Percentiles rank a stretch among this genome's conserved stretches.
These are phyloP conservation scores for Oligia latruncula DNA, from an alignment of 2,888 invertebrate genomes.

Conservation along the genomic window DNA sequence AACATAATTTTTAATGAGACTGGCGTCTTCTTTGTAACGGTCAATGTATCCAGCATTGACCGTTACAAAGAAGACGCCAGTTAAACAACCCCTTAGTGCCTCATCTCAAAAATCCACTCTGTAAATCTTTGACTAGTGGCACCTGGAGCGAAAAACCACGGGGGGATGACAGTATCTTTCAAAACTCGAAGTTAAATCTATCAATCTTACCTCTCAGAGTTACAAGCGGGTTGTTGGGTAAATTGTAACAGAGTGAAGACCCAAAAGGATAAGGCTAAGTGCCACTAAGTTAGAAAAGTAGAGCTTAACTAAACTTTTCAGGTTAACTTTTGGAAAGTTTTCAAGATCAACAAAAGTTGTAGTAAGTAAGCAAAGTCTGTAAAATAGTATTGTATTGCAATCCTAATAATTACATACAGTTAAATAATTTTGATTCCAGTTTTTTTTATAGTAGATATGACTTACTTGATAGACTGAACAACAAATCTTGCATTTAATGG, in stretches of 20 bases:
- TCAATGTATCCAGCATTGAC: too few species aligned
- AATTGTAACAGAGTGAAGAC: not conserved
- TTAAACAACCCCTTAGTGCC: not conserved
- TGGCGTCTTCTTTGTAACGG: too few species aligned
- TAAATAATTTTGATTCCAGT: not conserved
- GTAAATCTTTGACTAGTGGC: not conserved
- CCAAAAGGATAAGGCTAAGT: slow-evolving; percentile 5
- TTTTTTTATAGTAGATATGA: not conserved
- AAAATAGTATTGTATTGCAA: slow-evolving; percentile 1
- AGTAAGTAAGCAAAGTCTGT: slow-evolving; percentile 8
- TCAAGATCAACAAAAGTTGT: slow-evolving; percentile 3
- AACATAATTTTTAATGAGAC: too few species aligned
- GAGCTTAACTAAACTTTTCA: not conserved
- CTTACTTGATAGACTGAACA: not conserved
- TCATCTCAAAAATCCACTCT: not conserved
- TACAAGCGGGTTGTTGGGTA: not conserved
- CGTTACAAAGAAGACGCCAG: not conserved
- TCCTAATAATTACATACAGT: not conserved
- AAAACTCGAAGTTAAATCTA: slow-evolving; percentile 8
- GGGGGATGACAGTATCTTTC: not conserved
- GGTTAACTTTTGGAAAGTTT: not conserved
- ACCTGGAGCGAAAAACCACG: slow-evolving; percentile 3
- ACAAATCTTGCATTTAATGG: not conserved
- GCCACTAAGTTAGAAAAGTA: slow-evolving; percentile 8
- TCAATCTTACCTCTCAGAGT: not conserved